Base-by-base conservation (phyloP, 37 sponge, comb jelly and placozoan genomes). In the Oopsacas minuta region DNA sequence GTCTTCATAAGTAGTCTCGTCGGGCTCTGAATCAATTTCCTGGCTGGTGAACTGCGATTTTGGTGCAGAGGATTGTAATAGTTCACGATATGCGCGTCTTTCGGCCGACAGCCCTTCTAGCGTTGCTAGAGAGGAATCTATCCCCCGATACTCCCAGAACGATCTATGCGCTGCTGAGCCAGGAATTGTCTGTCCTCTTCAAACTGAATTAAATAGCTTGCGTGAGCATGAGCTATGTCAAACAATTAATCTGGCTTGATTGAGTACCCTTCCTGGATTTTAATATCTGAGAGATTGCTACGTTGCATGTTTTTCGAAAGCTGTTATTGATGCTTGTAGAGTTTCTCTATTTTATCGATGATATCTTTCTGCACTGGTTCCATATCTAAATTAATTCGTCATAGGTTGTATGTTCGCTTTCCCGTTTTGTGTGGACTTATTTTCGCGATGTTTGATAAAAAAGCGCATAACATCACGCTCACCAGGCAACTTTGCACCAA, bases 91-190 rank as follows among this genome's bases (percentile, higher is more conserved):
- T n/a, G 28, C 75, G 75, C 75, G 75, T 61, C 75, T 61, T 61
- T 61, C 75, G 75, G 75, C 75, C 75, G 75, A 61, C 75, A 61
- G 75, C 75, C 75, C 75, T 61, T 61, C 75, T 12, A 61, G 75
- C 75, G 3, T 61, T 61, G 75, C 75, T 61, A 61, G 7, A 32
- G 75, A 61, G 75, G 75, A 61, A 61, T 61, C 7, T 61, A 61
- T 61, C 75, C 75, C 75, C 75, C 75, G 75, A 61, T 61, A 61
- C 75, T 61, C 75, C 75, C 75, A 61, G 75, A 61, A 61, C 75
- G 75, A 61, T 61, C 30, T 61, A 61, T 61, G 20, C 75, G 75
- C 75, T 61, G 28, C 75, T 61, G 75, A 61, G 75, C 75, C 75
- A 61, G 75, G 75, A 61, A 61, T 61, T 61, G 75, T 34, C 75